Evolutionary conservation across 1,140 invertebrate species (phyloP), one percentile per base, ranked within the genome.

Genomic region (Carposina sasakii): DNA sequence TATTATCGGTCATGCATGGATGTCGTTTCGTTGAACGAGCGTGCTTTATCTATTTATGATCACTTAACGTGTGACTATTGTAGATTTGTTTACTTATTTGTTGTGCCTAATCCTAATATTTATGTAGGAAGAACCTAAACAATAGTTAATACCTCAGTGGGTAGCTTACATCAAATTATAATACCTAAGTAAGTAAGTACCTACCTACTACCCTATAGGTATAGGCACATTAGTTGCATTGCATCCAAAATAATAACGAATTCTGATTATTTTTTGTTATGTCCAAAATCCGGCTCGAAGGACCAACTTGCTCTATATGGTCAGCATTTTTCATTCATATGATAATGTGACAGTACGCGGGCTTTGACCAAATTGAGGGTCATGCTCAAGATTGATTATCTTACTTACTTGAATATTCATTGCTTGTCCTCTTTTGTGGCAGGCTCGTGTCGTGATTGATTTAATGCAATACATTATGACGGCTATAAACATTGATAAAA

Each of bases 1-100:
- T 71, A 62, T 57, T 64, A 66, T 71, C 66, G 60, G 56, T 56
- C 41, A 59, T 50, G n/a, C n/a, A n/a, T 16, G 60, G 55, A 68
- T 68, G 60, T 58, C 52, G 56, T 59, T 40, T 26, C 9, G 19
- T 39, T 12, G 21, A 20, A 30, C 28, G 47, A 22, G 22, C 48
- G 49, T 60, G 43, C 39, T 45, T 59, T 50, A 57, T 56, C 48
- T 10, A 30, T 56, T 20, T n/a, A n/a, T n/a, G n/a, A n/a, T n/a
- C n/a, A n/a, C n/a, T n/a, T n/a, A n/a, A n/a, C n/a, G n/a, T n/a
- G n/a, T n/a, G n/a, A n/a, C n/a, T n/a, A n/a, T n/a, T n/a, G n/a
- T n/a, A n/a, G n/a, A n/a, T n/a, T n/a, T n/a, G n/a, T n/a, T n/a
- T n/a, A n/a, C n/a, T n/a, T n/a, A n/a, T n/a, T n/a, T n/a, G n/a